phyloP scores from a whole-genome alignment of 2,888 invertebrate species.

The Orthonevra nobilis region DNA sequence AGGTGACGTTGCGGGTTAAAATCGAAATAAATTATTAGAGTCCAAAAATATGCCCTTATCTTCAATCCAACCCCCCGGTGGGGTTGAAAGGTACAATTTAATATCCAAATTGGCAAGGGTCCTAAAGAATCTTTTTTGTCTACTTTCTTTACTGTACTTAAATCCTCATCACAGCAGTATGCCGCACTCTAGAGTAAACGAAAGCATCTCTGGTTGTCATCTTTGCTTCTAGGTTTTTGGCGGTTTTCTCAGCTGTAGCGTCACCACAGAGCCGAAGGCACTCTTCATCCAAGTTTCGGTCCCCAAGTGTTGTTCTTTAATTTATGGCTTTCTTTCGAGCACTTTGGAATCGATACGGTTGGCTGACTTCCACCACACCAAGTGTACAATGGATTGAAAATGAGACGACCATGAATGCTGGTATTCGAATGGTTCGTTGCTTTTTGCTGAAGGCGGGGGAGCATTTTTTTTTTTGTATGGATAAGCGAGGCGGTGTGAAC shows the following conservation, averaged over 20 bases:
- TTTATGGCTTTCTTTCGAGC: conserved; percentile 76
- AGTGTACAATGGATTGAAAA: conserved; percentile 32
- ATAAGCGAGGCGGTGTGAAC: conserved; percentile 23
- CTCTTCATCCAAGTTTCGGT: too few species aligned
- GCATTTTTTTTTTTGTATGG: too few species aligned
- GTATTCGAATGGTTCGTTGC: neutral
- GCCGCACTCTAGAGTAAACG: conserved; percentile 7
- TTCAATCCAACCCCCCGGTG: neutral
- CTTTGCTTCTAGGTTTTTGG: conserved; percentile 18
- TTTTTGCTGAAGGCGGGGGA: conserved; percentile 54
- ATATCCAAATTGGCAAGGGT: conserved; percentile 38
- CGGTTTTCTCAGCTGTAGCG: conserved; percentile 39
- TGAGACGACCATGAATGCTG: conserved; percentile 20
- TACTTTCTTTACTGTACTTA: neutral
- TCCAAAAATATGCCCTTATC: neutral
- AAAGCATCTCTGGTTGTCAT: conserved; percentile 17
- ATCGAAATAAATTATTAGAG: conserved; percentile 39
- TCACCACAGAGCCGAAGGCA: conserved; percentile 47
- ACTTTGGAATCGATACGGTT: conserved; percentile 72
- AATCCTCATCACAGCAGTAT: conserved; percentile 19
- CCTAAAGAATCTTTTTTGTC: conserved; percentile 16
- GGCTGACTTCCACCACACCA: conserved; percentile 46
- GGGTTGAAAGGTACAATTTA: conserved; percentile 38
- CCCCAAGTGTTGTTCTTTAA: conserved; percentile 76
- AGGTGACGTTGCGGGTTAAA: conserved; percentile 16